A percentile compares a stretch with the other conserved stretches of the same genome.
These are phyloP conservation scores for Agrochola litura DNA, from an alignment of 2,888 invertebrate species.

Conservation along the genomic window DNA sequence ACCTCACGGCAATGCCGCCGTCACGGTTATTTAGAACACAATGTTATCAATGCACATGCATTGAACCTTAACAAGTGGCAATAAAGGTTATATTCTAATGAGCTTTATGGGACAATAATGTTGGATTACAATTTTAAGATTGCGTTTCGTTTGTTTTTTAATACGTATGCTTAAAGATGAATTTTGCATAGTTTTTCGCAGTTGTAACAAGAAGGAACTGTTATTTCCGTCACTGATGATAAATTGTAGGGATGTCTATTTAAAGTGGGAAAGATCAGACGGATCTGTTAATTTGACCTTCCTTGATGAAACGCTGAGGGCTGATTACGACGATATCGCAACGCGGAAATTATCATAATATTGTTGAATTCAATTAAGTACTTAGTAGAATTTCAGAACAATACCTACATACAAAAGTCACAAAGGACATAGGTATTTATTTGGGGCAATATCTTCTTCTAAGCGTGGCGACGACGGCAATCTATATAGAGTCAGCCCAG, in stretches of 20 bases:
- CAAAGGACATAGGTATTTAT: neutral
- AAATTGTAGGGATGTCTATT: constrained; percentile 39
- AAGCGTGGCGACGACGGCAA: too few relatives aligned
- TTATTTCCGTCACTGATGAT: constrained; percentile 60
- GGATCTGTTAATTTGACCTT: constrained; percentile 63
- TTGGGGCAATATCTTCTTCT: neutral
- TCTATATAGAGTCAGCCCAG: too few relatives aligned
- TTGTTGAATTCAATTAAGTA: neutral
- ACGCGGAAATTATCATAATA: neutral
- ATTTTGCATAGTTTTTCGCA: constrained; percentile 21
- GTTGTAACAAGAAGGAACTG: constrained; percentile 46
- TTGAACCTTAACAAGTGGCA: neutral
- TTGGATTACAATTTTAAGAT: constrained; percentile 13
- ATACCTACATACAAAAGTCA: neutral
- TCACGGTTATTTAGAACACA: constrained; percentile 59
- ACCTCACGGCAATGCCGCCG: constrained; percentile 60
- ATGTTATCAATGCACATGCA: constrained; percentile 14
- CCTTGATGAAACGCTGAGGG: constrained; percentile 45
- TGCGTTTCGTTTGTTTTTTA: constrained; percentile 35
- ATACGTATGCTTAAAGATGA: neutral
- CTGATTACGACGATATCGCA: constrained; percentile 7
- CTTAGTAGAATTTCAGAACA: neutral
- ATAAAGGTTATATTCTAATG: constrained; percentile 34
- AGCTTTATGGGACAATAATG: neutral
- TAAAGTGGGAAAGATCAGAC: constrained; percentile 67